Evolutionary conservation across 1,140 invertebrate species (phyloP).

Genomic region (Saxidomus purpurata): DNA sequence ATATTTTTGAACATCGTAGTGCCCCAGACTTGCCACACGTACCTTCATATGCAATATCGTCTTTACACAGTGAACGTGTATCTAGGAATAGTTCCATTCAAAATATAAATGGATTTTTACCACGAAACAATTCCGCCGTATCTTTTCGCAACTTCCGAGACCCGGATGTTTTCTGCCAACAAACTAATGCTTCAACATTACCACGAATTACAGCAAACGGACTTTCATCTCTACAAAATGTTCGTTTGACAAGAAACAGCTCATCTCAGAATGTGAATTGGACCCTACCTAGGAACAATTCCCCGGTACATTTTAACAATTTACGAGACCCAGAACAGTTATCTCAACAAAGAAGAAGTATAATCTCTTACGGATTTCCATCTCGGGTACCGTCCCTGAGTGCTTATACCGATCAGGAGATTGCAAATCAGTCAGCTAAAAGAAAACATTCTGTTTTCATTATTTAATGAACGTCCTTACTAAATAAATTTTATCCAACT

Average conservation of each 20-base stretch:
- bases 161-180: not conserved
- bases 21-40: not conserved
- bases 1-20: not conserved
- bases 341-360: not conserved
- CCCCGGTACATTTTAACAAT: not conserved
- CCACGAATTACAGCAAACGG: not conserved
- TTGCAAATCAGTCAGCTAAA: conserved; percentile 66
- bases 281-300: not conserved
- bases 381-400: not conserved
- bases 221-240: not conserved
- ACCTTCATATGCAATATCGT: not conserved
- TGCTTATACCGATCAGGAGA: conserved; percentile 67
- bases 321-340: not conserved
- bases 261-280: not conserved
- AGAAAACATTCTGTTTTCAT: conserved; percentile 76
- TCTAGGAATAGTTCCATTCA: not conserved
- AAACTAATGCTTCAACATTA: not conserved
- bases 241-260: not conserved
- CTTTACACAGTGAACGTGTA: not conserved
- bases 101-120: not conserved
- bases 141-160: not conserved
- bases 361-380: not conserved
- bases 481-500: too few species aligned
- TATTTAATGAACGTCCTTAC: conserved; percentile 62
- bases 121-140: not conserved